phyloP scores from a whole-genome alignment of 2,797 vertebrate species.

The Leucoraja ocellata region DNA sequence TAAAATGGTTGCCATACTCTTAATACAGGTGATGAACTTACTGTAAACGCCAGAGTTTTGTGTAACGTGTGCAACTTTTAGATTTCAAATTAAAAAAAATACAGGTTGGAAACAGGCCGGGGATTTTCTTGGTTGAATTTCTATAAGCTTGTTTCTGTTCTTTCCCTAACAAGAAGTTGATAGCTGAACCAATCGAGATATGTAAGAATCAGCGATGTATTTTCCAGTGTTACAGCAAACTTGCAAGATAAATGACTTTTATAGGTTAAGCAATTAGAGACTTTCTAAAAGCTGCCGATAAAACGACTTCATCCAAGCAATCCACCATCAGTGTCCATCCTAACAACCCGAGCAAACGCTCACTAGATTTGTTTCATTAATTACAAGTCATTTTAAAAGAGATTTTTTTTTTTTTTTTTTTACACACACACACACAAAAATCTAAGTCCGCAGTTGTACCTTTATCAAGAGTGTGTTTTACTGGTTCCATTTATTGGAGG shows the following conservation, averaged over 20 bases:
- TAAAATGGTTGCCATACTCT: neutral
- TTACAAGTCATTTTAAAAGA: neutral
- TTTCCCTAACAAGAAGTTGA: neutral
- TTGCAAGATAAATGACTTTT: slow-evolving; percentile 33
- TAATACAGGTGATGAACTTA: neutral
- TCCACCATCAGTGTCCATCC: neutral
- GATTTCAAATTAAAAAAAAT: neutral
- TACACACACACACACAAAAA: neutral
- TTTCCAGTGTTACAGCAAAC: slow-evolving; percentile 13
- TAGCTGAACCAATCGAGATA: slow-evolving; percentile 13
- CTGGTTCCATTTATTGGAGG: neutral
- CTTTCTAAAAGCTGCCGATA: slow-evolving; percentile 15
- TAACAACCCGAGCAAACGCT: neutral
- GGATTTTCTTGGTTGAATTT: slow-evolving; percentile 35
- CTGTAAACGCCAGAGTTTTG: neutral
- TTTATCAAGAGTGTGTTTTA: neutral
- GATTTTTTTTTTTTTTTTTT: neutral
- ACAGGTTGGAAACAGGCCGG: neutral
- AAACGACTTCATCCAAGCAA: neutral
- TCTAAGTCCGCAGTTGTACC: slow-evolving; percentile 5
- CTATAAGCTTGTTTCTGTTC: neutral
- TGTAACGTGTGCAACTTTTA: neutral
- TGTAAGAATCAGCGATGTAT: slow-evolving; percentile 24
- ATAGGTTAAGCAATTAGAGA: slow-evolving; percentile 36
- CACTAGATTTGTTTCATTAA: neutral